phyloP scores from a whole-genome alignment of 2,113 vertebrate species.

The Struthidea cinerea region DNA sequence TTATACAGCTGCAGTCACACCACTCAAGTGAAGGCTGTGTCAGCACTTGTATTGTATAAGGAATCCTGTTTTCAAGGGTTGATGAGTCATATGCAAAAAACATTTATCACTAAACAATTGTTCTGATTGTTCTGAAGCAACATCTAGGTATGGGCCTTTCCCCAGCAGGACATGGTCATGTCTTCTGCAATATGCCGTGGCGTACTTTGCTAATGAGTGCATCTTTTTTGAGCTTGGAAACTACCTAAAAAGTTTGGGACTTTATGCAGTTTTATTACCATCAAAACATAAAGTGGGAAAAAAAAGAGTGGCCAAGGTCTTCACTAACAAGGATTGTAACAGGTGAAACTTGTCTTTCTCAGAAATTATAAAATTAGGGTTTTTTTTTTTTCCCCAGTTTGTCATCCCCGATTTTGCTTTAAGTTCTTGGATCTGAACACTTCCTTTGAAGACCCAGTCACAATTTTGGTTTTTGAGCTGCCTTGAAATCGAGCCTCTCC shows the following conservation, averaged over 20 bases:
- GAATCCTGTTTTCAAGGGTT: conserved; percentile 39
- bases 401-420: not conserved
- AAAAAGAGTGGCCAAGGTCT: not conserved
- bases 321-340: not conserved
- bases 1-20: conserved; percentile 48
- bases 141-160: not conserved
- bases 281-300: not conserved
- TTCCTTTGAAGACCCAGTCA: not conserved
- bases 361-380: not conserved
- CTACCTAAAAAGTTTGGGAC: not conserved
- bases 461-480: not conserved
- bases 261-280: not conserved
- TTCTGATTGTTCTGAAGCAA: conserved; percentile 15
- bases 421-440: not conserved
- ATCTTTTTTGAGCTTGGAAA: not conserved
- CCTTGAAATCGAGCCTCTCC: not conserved
- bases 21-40: conserved; percentile 32
- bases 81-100: conserved; percentile 53
- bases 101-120: conserved; percentile 25
- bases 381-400: not conserved
- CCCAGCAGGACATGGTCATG: not conserved
- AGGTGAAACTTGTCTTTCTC: not conserved
- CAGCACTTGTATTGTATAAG: conserved; percentile 15
- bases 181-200: not conserved
- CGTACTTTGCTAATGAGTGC: not conserved